phyloP scores from a whole-genome alignment of 2,113 vertebrate species.

The Xyrauchen texanus region DNA sequence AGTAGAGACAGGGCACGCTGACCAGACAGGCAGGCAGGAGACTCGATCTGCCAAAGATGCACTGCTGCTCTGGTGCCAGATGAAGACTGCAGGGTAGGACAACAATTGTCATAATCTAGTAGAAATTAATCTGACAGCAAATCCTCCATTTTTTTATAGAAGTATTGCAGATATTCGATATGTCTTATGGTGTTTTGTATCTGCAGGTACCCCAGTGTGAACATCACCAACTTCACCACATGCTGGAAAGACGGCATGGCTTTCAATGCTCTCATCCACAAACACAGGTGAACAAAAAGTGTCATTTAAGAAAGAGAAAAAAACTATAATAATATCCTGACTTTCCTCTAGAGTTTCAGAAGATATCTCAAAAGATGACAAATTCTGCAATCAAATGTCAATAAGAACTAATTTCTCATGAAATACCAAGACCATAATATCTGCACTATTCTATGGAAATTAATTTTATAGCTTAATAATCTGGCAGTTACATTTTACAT shows the following conservation, averaged over 20 bases:
- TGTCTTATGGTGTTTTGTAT: conserved; percentile 30
- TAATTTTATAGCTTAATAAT: too few relatives aligned
- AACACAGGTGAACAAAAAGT: conserved; percentile 80
- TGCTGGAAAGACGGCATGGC: conserved; percentile 98
- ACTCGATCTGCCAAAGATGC: conserved; percentile 79
- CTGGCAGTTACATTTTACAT: too few relatives aligned
- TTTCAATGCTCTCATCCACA: conserved; percentile 97
- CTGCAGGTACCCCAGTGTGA: conserved; percentile 88
- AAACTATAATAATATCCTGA: too few relatives aligned
- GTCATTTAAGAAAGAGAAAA: too few relatives aligned
- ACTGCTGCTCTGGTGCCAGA: conserved; percentile 81
- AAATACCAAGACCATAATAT: too few relatives aligned
- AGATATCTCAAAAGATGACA: too few relatives aligned
- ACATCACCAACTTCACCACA: conserved; percentile 96
- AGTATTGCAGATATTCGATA: background rate
- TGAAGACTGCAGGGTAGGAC: conserved; percentile 77
- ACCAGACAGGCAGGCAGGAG: conserved; percentile 71
- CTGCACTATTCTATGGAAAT: too few relatives aligned
- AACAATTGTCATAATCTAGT: background rate
- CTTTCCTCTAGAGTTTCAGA: too few relatives aligned
- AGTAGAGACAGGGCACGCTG: conserved; percentile 75
- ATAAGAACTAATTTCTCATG: too few relatives aligned
- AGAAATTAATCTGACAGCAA: background rate
- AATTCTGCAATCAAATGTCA: too few relatives aligned
- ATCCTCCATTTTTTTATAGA: background rate